phyloP scores from a whole-genome alignment of 2,113 vertebrate species.

The Micromys minutus region DNA sequence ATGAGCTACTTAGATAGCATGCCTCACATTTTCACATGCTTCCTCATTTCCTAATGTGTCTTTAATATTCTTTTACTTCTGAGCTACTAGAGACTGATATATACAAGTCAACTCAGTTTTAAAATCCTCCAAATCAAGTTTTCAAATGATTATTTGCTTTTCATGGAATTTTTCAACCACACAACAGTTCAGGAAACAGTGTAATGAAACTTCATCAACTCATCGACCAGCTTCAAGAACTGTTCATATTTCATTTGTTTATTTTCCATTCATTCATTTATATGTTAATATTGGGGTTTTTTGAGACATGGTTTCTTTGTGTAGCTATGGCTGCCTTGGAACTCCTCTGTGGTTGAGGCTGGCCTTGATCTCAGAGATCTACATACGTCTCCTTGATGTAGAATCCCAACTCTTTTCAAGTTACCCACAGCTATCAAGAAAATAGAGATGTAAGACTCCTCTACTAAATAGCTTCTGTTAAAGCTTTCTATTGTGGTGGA shows the following conservation, averaged over 20 bases:
- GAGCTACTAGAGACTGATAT: constrained; percentile 22
- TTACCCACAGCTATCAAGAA: background rate
- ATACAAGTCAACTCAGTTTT: background rate
- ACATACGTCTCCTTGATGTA: background rate
- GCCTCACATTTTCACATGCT: background rate
- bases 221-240: constrained; percentile 24
- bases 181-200: background rate
- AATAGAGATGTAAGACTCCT: background rate
- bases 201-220: background rate
- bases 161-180: background rate
- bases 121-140: constrained; percentile 12
- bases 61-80: background rate
- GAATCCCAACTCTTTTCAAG: background rate
- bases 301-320: background rate
- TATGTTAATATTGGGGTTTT: background rate
- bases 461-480: background rate
- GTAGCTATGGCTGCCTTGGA: background rate
- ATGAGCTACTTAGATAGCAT: background rate
- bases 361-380: no score
- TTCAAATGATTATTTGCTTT: constrained; percentile 41
- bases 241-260: background rate
- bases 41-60: constrained; percentile 11
- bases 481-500: background rate
- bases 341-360: background rate
- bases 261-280: background rate